These are phyloP conservation scores for Euplexia lucipara DNA, from an alignment of 2,888 invertebrate species.

Conservation along the genomic window DNA sequence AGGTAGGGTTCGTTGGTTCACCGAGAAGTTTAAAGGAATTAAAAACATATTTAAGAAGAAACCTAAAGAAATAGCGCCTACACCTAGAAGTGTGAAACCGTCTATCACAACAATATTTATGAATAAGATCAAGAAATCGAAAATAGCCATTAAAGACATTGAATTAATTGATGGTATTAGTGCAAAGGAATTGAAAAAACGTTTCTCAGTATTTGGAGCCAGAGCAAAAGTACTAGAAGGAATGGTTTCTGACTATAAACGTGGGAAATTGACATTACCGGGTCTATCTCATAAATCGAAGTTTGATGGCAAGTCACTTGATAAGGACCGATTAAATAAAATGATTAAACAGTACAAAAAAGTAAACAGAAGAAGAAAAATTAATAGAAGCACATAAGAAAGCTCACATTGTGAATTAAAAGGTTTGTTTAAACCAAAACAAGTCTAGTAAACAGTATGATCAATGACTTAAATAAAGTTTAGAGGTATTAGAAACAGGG, in stretches of 20 bases:
- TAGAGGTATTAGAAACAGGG: too few relatives aligned
- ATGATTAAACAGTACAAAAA: slow-evolving; percentile 65
- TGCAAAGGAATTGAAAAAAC: slow-evolving; percentile 60
- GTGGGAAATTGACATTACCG: slow-evolving; percentile 63
- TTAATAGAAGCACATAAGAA: slow-evolving; percentile 34
- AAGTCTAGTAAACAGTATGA: slow-evolving; percentile 31
- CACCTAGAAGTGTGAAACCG: not conserved
- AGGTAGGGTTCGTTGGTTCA: slow-evolving; percentile 9
- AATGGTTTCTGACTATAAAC: slow-evolving; percentile 68
- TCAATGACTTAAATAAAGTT: slow-evolving; percentile 28
- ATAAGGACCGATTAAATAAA: slow-evolving; percentile 59
- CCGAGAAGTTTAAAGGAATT: slow-evolving; percentile 29
- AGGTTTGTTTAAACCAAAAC: slow-evolving; percentile 35
- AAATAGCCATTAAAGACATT: slow-evolving; percentile 64
- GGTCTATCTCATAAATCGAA: slow-evolving; percentile 62
- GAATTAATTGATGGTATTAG: slow-evolving; percentile 64
- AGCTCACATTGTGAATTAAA: slow-evolving; percentile 41
- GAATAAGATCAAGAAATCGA: slow-evolving; percentile 61
- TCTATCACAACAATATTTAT: slow-evolving; percentile 60
- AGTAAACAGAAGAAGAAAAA: slow-evolving; percentile 48
- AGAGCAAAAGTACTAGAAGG: slow-evolving; percentile 66
- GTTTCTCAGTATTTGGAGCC: slow-evolving; percentile 62
- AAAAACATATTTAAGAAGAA: slow-evolving; percentile 30
- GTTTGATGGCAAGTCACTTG: slow-evolving; percentile 61
- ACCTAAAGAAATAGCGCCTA: slow-evolving; percentile 24